A percentile compares a stretch with the other conserved stretches of the same genome.
phyloP scores from a whole-genome alignment of 1,140 invertebrate genomes.

The Megalopta genalis region DNA sequence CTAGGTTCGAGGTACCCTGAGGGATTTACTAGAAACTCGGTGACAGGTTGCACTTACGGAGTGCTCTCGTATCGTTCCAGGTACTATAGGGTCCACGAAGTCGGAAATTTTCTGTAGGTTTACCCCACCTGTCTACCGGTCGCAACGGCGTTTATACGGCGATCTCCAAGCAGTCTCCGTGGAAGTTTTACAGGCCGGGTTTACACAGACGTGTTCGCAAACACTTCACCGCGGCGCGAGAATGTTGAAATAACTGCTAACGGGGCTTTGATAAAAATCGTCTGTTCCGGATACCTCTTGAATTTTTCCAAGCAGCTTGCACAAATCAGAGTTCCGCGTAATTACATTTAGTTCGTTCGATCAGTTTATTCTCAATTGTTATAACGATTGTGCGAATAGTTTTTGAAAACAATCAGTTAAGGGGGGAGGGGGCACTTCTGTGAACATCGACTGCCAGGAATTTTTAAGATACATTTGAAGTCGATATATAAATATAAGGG shows the following conservation, averaged over 20 bases:
- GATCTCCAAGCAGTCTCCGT: neutral
- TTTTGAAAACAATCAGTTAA: no score
- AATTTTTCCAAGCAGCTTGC: neutral
- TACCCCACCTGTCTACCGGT: neutral
- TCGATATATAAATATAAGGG: no score
- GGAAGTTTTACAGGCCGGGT: conserved; percentile 26
- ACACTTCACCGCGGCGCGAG: conserved; percentile 16
- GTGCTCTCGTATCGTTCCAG: neutral
- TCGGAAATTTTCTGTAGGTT: conserved; percentile 13
- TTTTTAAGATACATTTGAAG: no score
- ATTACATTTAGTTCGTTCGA: neutral
- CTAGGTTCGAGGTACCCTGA: neutral
- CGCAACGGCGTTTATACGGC: neutral
- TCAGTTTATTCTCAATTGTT: no score
- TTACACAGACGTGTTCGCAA: conserved; percentile 40
- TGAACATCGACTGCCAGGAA: no score
- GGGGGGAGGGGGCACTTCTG: no score
- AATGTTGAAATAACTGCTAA: conserved; percentile 35
- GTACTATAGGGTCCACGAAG: neutral
- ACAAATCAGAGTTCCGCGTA: neutral
- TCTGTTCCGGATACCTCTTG: neutral
- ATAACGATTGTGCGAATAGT: no score
- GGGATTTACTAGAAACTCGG: neutral
- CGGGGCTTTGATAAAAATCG: neutral
- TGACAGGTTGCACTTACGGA: neutral